These are phyloP conservation scores for Gadopsis marmoratus DNA, from an alignment of 2,797 vertebrate genomes.

Conservation along the genomic window DNA sequence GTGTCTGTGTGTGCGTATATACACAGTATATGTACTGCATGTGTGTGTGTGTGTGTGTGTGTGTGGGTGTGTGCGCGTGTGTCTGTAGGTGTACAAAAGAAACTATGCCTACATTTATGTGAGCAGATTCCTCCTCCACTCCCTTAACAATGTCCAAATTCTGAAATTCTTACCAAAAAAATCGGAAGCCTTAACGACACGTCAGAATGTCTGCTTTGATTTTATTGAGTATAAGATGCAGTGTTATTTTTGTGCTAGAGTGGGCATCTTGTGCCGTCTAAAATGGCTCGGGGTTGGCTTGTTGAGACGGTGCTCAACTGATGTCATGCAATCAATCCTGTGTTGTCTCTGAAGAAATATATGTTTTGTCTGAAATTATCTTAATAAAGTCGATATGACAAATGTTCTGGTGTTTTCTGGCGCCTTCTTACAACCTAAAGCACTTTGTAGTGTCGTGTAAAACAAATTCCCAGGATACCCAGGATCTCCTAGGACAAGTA, in stretches of 20 bases:
- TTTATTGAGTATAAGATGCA: conserved; percentile 40
- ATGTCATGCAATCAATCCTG: conserved; percentile 56
- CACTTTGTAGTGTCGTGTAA: background rate
- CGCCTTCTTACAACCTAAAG: background rate
- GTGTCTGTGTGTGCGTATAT: conserved; percentile 5
- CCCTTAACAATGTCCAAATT: conserved; percentile 34
- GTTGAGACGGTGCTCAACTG: conserved; percentile 39
- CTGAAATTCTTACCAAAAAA: conserved; percentile 26
- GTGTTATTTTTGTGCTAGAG: conserved; percentile 29
- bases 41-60: conserved; percentile 15
- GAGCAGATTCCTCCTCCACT: conserved; percentile 5
- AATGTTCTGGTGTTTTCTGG: background rate
- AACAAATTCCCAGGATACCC: conserved; percentile 13
- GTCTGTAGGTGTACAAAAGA: conserved; percentile 30
- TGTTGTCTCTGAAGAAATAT: conserved; percentile 60
- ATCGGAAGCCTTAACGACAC: conserved; percentile 28
- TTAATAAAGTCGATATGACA: conserved; percentile 77
- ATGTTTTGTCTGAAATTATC: conserved; percentile 66
- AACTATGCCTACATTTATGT: conserved; percentile 2
- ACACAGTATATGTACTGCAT: background rate
- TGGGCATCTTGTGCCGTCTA: conserved; percentile 42
- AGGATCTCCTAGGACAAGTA: conserved; percentile 19
- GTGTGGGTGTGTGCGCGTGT: background rate
- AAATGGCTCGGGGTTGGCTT: conserved; percentile 48
- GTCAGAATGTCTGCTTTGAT: conserved; percentile 57